These are phyloP conservation scores for Onychomys leucogaster DNA, from an alignment of 2,797 vertebrate genomes.

Conservation along the genomic window DNA sequence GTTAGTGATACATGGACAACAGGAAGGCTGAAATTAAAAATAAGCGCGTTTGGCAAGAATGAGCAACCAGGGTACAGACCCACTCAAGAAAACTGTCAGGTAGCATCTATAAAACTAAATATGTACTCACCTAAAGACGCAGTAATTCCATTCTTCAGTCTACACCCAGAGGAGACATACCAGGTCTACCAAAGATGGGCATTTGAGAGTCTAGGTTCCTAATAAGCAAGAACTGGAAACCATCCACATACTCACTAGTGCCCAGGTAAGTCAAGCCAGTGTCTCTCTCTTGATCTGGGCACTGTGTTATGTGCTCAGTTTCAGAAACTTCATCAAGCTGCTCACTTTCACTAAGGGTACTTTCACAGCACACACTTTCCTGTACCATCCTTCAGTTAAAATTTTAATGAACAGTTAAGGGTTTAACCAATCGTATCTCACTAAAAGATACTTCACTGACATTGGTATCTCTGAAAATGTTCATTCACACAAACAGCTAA, in stretches of 20 bases:
- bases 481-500: not conserved
- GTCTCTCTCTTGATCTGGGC: not conserved
- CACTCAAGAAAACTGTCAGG: not conserved
- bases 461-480: constrained; percentile 13
- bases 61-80: not conserved
- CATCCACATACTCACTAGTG: not conserved
- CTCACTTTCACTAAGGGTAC: not conserved
- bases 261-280: not conserved
- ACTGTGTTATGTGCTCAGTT: not conserved
- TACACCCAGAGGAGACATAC: not conserved
- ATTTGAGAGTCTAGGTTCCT: not conserved
- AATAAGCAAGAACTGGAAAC: not conserved
- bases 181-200: not conserved
- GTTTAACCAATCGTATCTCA: not conserved
- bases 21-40: constrained; percentile 31
- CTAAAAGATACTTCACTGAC: not conserved
- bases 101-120: not conserved
- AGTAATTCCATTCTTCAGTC: not conserved
- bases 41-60: not conserved
- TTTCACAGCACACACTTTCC: not conserved
- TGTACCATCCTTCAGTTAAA: not conserved
- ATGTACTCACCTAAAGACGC: fast-evolving
- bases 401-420: not conserved
- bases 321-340: not conserved
- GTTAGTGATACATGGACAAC: not conserved